Base-by-base conservation (phyloP, 2,888 invertebrate genomes). In the Ceraclea dissimilis region DNA sequence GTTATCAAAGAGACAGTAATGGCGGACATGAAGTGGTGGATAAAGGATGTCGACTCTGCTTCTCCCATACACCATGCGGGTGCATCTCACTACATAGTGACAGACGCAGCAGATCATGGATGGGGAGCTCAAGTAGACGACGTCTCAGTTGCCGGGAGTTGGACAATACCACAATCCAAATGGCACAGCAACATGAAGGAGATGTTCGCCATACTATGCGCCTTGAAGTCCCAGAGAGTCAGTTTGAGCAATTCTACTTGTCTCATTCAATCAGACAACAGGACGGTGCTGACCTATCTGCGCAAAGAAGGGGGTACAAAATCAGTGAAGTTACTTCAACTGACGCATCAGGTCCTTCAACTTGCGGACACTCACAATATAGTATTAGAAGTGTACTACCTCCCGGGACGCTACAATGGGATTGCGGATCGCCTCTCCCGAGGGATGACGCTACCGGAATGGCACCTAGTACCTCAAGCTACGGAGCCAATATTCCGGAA, bases 271-370 rank as follows among this genome's bases (percentile, higher is more conserved):
- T 62, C 63, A 61, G 65, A 66, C 60, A 65, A 64, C 31, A 47
- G 52, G 13, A 63, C 64, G 0, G 64, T 59, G 8, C 59, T 66
- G 8, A 50, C 61, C 2, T 60, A 64, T 19, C 55, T 64, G 2
- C 52, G 62, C 2, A 65, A 67, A 44, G 66, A 68, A 52, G 67
- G 67, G 10, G 66, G 67, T 0, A 66, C 64, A 1, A 64, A 63
- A 52, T 66, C 66, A 0, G 1, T 18, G 33, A 16, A 17, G 10
- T 19, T 47, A 8, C 47, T 47, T 13, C 17, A 10, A 18, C 20
- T 47, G 47, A 47, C 51, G n/a, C 47, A 55, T 21, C 31, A 59
- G 54, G 22, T 61, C 1, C 58, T 58, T 18, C 16, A 57, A 5
- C 10, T 59, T 6, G 47, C 63, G 10, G 60, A 64, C 50, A 22